Base-by-base conservation (phyloP, 2,888 invertebrate genomes). In the Hyalella azteca region DNA sequence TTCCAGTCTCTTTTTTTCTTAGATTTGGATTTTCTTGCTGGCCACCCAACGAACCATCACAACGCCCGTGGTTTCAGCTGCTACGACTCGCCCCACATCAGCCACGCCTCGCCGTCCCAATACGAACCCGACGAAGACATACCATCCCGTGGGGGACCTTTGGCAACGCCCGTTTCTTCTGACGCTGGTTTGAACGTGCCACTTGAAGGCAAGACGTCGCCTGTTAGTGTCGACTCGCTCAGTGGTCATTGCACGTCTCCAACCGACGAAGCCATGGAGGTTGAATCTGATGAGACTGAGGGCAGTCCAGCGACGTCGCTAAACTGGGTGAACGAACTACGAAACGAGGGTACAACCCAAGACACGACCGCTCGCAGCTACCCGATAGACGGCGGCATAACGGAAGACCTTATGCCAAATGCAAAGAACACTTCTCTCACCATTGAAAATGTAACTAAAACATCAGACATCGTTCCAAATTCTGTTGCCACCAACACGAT, bases 31-130 rank as follows among this genome's bases (percentile, higher is more conserved):
- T 66, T 66, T 19, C 36, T 36, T 36, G 66, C 66, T 1, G 5
- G 19, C 19, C 36, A 36, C 36, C 36, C 66, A n/a, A 66, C n/a
- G 66, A 66, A 66, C 29, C 32, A 66, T 19, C 66, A 36, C 66
- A 32, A 36, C n/a, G 66, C 32, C 66, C 32, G 66, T n/a, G 29
- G n/a, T 19, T 66, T 66, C 39, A 66, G 36, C 36, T 66, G 66
- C 66, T 66, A 36, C 66, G 66, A 66, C 39, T 66, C 66, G 5
- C 66, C 66, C 19, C 36, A 66, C 13, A 36, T 36, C 22, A 36
- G 36, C 66, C 19, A 32, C 66, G 19, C 36, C n/a, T 66, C 36
- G 19, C 36, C 66, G 32, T 15, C 45, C 15, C 66, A 36, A 32
- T 66, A 66, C 11, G 66, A 66, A 29, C 36, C 36, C 5, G 66